Conservation (phyloP, 2,113 vertebrate species). For the Accipiter virgatus region DNA sequence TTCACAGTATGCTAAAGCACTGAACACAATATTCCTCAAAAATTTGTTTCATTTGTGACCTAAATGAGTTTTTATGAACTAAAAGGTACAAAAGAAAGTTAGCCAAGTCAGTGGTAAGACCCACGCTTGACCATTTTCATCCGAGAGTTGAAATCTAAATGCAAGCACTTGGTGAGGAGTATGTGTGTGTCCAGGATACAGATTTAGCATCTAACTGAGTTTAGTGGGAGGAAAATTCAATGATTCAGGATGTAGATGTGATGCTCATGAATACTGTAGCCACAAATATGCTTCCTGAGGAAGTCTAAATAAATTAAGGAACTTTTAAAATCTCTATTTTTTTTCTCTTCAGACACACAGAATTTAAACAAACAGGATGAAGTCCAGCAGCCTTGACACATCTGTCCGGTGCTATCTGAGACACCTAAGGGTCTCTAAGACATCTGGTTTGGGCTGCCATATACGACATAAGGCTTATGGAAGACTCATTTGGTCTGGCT, state of each 20-base stretch:
- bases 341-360: neutral
- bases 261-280: neutral
- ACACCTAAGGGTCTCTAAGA: neutral
- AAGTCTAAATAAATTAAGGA: neutral
- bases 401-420: neutral
- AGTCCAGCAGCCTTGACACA: neutral
- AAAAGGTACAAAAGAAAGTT: neutral
- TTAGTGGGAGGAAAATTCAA: neutral
- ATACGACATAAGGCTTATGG: neutral
- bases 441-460: neutral
- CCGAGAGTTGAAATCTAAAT: neutral
- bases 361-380: neutral
- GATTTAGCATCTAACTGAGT: neutral
- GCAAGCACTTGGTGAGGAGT: neutral
- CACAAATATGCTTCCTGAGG: neutral
- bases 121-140: fast-evolving
- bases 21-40: neutral
- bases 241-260: neutral
- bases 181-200: neutral
- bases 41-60: neutral
- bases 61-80: neutral
- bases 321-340: neutral
- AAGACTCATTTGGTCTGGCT: neutral
- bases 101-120: neutral
- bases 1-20: neutral